Evolutionary conservation across 1,140 invertebrate genomes (phyloP).

Genomic region (Caenorhabditis brenneri): DNA sequence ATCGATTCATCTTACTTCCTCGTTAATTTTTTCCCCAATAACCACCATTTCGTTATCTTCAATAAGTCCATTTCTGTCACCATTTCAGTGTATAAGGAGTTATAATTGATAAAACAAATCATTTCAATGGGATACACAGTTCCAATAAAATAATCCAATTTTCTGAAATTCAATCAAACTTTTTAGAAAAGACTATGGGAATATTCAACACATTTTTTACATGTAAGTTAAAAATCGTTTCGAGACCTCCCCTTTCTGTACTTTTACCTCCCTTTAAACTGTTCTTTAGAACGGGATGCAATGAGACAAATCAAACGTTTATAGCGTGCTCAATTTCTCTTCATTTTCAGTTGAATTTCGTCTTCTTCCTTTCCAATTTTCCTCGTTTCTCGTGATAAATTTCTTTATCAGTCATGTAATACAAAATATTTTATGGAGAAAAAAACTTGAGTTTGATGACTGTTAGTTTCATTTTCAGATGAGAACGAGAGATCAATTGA

Average conservation of each 20-base stretch:
- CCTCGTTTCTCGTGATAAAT: neutral
- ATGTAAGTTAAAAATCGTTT: neutral
- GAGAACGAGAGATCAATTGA: neutral
- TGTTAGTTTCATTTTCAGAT: neutral
- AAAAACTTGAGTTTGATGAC: neutral
- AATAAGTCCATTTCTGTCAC: neutral
- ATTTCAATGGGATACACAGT: neutral
- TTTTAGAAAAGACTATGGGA: neutral
- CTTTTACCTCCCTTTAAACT: neutral
- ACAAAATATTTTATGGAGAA: neutral
- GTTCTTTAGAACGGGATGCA: neutral
- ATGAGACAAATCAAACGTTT: slow-evolving; percentile 15
- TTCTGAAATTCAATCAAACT: neutral
- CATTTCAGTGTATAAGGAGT: neutral
- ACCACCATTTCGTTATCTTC: neutral
- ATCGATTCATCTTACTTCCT: neutral
- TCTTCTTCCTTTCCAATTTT: neutral
- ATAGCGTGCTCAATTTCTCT: neutral
- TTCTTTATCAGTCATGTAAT: neutral
- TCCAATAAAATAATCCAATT: no score
- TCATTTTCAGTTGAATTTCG: neutral
- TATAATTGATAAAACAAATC: neutral
- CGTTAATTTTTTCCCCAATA: neutral
- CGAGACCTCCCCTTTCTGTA: neutral
- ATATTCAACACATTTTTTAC: neutral